Percentiles rank a stretch among this genome's conserved stretches.
Evolutionary conservation across 2,113 vertebrate genomes (phyloP).

Genomic region (Notechis scutatus): DNA sequence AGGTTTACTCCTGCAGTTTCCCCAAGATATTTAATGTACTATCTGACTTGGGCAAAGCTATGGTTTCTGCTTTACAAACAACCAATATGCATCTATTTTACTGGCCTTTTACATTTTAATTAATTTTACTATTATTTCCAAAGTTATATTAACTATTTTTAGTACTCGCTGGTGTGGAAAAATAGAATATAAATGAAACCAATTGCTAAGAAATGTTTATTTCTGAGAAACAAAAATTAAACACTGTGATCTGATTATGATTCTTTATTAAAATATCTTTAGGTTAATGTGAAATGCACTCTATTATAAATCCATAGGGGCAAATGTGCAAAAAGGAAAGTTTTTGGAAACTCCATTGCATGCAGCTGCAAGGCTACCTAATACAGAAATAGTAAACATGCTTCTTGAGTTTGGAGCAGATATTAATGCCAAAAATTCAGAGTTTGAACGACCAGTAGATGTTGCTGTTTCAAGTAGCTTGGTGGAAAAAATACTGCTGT

Average conservation of each 20-base stretch:
- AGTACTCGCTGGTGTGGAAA: background rate
- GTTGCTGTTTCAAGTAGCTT: constrained; percentile 80
- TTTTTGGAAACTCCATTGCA: constrained; percentile 88
- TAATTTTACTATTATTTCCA: background rate
- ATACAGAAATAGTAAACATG: constrained; percentile 77
- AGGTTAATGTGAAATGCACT: background rate
- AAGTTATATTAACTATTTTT: background rate
- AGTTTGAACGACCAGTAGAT: constrained; percentile 84
- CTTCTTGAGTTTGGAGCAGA: constrained; percentile 94
- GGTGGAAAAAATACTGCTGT: constrained; percentile 83
- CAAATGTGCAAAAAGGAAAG: constrained; percentile 88
- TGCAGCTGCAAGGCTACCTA: constrained; percentile 84
- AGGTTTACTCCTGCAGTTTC: background rate
- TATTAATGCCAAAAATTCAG: constrained; percentile 84
- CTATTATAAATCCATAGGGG: constrained; percentile 68
- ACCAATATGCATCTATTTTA: background rate
- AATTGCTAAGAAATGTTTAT: background rate
- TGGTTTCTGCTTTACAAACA: background rate
- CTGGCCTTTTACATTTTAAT: background rate
- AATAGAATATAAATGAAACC: background rate
- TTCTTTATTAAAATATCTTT: background rate
- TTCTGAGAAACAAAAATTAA: background rate
- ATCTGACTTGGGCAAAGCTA: background rate
- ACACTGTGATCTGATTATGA: background rate
- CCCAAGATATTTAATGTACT: background rate